phyloP scores from a whole-genome alignment of 2,113 vertebrate species.

The Phaetusa simplex region DNA sequence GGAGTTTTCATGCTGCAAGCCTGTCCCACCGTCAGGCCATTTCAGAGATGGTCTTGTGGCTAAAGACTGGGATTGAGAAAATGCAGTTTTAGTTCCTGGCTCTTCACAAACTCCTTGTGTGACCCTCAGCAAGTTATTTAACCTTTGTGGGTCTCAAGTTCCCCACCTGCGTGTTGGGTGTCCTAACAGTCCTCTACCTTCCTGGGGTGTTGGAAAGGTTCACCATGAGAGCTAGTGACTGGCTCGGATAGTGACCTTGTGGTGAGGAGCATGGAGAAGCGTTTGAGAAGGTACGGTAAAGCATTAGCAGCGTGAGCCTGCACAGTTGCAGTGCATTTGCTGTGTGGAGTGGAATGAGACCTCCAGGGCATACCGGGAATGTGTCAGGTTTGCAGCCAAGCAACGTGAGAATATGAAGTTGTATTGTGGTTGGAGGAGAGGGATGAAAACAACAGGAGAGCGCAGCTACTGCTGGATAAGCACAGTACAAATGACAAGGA shows the following conservation, averaged over 20 bases:
- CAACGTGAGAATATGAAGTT: slow-evolving; percentile 7
- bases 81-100: background rate
- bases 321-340: slow-evolving; percentile 6
- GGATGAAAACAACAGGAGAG: background rate
- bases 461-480: background rate
- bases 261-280: background rate
- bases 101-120: background rate
- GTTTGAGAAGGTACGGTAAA: background rate
- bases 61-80: background rate
- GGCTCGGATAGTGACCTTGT: background rate
- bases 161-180: background rate
- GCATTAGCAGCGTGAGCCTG: background rate
- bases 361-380: background rate
- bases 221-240: background rate
- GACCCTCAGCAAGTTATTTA: background rate
- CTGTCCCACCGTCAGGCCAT: background rate
- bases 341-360: slow-evolving; percentile 12
- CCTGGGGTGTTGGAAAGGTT: background rate
- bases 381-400: slow-evolving; percentile 43
- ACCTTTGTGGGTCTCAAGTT: background rate
- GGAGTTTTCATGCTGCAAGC: background rate
- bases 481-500: background rate
- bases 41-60: background rate
- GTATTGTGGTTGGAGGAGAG: background rate
- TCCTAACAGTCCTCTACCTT: background rate